Evolutionary conservation across 2,797 vertebrate species (phyloP).

Genomic region (Uromys caudimaculatus): DNA sequence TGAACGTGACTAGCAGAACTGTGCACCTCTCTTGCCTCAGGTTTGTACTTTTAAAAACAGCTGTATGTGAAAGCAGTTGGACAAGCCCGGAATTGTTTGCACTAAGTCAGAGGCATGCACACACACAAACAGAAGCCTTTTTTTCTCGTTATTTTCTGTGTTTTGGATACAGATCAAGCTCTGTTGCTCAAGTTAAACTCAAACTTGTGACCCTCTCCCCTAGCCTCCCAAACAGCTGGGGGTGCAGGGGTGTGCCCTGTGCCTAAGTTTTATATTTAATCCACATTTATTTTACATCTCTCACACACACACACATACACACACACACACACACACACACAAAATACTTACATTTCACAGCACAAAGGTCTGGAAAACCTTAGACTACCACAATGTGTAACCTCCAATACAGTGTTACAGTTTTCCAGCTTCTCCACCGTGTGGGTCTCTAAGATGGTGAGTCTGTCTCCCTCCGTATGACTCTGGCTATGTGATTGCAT

Average conservation of each 20-base stretch:
- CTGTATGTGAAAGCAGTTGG: background rate
- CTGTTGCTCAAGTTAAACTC: background rate
- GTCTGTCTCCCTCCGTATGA: background rate
- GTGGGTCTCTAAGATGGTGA: background rate
- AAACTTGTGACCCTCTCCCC: background rate
- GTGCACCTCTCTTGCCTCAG: background rate
- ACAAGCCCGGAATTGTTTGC: background rate
- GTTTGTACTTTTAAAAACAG: slow-evolving; percentile 35
- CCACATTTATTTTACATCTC: slow-evolving; percentile 50
- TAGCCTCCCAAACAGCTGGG: too few species aligned
- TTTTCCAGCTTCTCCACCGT: background rate
- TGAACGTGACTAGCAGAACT: background rate
- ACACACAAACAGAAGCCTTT: background rate
- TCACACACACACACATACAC: background rate
- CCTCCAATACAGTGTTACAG: background rate
- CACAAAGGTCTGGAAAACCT: background rate
- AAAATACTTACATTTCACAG: background rate
- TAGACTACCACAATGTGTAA: background rate
- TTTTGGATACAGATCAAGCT: background rate
- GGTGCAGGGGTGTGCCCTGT: background rate
- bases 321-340: background rate
- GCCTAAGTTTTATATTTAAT: slow-evolving; percentile 17
- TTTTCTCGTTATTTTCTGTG: background rate
- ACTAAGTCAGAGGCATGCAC: background rate
- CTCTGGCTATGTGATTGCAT: background rate